A percentile compares a stretch with the other conserved stretches of the same genome.
Evolutionary conservation across 2,888 invertebrate species (phyloP).

Genomic region (Gymnocheta viridis): DNA sequence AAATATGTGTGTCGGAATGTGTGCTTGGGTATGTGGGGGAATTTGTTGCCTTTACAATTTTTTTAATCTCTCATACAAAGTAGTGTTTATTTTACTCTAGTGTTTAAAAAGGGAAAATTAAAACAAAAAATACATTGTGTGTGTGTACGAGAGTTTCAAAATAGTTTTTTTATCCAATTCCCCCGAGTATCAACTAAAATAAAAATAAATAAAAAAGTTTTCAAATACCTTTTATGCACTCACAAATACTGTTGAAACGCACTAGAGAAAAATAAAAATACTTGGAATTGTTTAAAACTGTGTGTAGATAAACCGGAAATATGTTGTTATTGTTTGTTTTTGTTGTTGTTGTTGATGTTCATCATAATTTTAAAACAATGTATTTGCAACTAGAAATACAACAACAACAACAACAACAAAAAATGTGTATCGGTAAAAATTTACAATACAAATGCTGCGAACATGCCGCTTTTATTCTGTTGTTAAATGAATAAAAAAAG

Average conservation of each 20-base stretch:
- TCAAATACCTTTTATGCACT: neutral
- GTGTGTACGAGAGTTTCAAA: neutral
- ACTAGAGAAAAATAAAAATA: neutral
- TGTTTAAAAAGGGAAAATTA: neutral
- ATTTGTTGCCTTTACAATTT: neutral
- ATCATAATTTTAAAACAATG: constrained; percentile 20
- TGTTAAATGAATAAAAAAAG: neutral
- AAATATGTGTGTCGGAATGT: neutral
- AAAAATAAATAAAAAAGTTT: neutral
- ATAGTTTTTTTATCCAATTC: constrained; percentile 25
- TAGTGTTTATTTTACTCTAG: constrained; percentile 30
- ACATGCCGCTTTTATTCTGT: neutral
- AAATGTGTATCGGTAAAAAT: neutral
- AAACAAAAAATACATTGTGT: neutral
- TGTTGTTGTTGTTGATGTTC: constrained; percentile 3
- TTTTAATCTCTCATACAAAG: constrained; percentile 2
- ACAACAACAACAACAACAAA: neutral
- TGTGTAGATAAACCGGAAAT: constrained; percentile 7
- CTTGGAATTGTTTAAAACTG: neutral
- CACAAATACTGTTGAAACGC: neutral
- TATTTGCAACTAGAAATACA: neutral
- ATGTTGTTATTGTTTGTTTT: constrained; percentile 7
- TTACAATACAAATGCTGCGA: neutral
- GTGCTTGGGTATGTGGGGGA: neutral
- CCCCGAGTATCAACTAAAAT: neutral